Conservation (phyloP, 2,113 vertebrate genomes). For the Coryphaenoides rupestris region DNA sequence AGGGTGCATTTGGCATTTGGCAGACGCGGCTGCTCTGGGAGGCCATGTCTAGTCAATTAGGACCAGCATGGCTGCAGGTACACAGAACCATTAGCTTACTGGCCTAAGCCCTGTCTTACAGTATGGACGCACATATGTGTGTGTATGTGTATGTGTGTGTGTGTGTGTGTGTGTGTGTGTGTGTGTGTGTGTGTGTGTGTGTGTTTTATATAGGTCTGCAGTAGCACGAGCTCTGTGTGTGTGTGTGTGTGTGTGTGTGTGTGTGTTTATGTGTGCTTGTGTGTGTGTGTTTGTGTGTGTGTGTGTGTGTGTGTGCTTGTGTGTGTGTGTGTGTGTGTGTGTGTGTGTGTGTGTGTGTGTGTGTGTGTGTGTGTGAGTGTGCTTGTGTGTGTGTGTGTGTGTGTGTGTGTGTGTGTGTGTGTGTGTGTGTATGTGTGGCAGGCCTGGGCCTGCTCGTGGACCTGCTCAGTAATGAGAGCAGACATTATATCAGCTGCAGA, state of each 20-base stretch:
- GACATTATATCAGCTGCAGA: constrained; percentile 49
- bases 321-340: constrained; percentile 5
- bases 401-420: constrained; percentile 1
- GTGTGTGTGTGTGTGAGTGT: constrained; percentile 12
- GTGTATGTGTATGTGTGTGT: constrained; percentile 24
- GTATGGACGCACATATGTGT: constrained; percentile 11
- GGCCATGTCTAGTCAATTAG: constrained; percentile 45
- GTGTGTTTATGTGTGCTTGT: constrained; percentile 18
- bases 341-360: background rate
- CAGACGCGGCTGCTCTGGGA: constrained; percentile 38
- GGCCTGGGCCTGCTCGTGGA: constrained; percentile 4
- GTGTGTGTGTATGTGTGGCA: constrained; percentile 1
- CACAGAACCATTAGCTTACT: constrained; percentile 29
- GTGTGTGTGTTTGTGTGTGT: constrained; percentile 19
- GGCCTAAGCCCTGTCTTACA: background rate
- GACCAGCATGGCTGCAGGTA: constrained; percentile 26
- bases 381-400: background rate
- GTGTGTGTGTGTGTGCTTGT: constrained; percentile 18
- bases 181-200: too few species aligned
- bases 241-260: constrained; percentile 7
- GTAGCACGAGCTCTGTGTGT: too few species aligned
- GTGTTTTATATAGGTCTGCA: too few species aligned
- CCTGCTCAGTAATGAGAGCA: constrained; percentile 13
- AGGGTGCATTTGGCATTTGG: constrained; percentile 43
- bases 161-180: constrained; percentile 3